These are phyloP conservation scores for Agapornis canus DNA, from an alignment of 2,797 vertebrate genomes.

Conservation along the genomic window DNA sequence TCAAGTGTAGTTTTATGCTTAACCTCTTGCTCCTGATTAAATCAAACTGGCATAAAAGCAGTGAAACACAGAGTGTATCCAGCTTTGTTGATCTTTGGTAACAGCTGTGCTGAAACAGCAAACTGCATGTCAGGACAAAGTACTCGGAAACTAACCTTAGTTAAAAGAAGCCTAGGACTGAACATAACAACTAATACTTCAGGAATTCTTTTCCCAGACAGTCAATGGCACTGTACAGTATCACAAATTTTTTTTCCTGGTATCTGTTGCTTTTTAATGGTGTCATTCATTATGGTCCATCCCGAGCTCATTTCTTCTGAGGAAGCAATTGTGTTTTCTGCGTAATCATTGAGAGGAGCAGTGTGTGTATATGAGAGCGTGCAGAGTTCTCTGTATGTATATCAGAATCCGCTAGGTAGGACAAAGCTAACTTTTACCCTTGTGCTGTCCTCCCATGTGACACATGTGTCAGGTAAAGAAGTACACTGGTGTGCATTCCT, in stretches of 20 bases:
- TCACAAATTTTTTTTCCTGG: not conserved
- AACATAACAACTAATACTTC: not conserved
- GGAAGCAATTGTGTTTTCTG: not conserved
- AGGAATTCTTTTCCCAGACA: not conserved
- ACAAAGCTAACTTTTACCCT: not conserved
- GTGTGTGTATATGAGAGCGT: not conserved
- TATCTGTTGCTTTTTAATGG: not conserved
- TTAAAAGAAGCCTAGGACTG: not conserved
- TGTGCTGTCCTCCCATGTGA: not conserved
- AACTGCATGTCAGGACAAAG: not conserved
- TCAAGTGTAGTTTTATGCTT: not conserved
- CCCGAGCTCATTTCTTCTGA: not conserved
- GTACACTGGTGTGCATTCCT: fast-evolving
- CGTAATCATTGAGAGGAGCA: not conserved
- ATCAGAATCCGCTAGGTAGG: not conserved
- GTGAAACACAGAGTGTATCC: not conserved
- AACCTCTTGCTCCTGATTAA: not conserved
- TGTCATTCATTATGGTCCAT: not conserved
- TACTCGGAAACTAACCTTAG: fast-evolving
- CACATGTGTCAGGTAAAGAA: not conserved
- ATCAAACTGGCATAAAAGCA: not conserved
- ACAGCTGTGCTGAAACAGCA: not conserved
- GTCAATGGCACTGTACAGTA: fast-evolving
- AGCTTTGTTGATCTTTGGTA: not conserved
- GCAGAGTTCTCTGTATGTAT: not conserved